Conservation (phyloP, 2,113 vertebrate genomes). For the Morone saxatilis region DNA sequence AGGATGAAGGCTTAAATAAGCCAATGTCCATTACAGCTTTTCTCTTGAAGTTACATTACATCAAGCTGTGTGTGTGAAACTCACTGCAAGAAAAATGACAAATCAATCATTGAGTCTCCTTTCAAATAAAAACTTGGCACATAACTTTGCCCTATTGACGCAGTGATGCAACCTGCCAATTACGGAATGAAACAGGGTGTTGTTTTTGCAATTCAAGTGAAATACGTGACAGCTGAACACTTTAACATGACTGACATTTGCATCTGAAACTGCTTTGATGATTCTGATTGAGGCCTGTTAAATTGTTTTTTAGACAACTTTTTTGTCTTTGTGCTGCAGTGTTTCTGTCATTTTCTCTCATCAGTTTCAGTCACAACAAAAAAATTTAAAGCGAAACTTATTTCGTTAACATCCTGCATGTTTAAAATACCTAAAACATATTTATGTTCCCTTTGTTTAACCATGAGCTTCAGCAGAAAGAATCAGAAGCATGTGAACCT, state of each 20-base stretch:
- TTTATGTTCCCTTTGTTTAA: neutral
- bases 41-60: too few species aligned
- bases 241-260: neutral
- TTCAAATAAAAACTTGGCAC: neutral
- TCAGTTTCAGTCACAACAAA: neutral
- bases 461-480: constrained; percentile 33
- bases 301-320: neutral
- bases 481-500: constrained; percentile 37
- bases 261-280: too few species aligned
- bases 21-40: too few species aligned
- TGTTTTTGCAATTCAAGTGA: neutral
- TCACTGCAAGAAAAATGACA: neutral
- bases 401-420: neutral
- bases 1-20: too few species aligned
- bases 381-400: neutral
- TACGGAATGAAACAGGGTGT: neutral
- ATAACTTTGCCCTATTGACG: neutral
- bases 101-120: neutral
- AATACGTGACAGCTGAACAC: neutral
- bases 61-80: too few species aligned
- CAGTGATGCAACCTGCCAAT: neutral
- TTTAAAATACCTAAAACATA: neutral
- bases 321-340: too few species aligned
- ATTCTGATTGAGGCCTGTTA: neutral
- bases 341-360: neutral